Evolutionary conservation across 92 coral and sea anemone species (phyloP), one percentile per base, ranked within the genome.

Genomic region (Nematostella vectensis): DNA sequence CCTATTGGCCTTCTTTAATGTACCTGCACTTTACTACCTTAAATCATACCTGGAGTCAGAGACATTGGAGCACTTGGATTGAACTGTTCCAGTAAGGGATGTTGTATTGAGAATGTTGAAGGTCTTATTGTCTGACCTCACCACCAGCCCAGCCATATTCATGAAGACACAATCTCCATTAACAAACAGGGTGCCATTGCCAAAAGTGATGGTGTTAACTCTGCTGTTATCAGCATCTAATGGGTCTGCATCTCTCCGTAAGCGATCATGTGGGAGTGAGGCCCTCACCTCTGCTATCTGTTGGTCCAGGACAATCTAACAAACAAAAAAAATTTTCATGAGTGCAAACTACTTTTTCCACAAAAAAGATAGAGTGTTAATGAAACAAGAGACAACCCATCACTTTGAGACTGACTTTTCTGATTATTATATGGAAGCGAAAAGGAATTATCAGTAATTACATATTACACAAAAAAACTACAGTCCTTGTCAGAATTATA

Each of bases 231-330:
- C 39, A 36, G 19, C 38, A 25, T 17, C 6, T 22, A 9, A 28
- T 33, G 16, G 68, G 0, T 15, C 33, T 9, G 29, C 50, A 21
- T 47, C 81, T 37, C 87, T 30, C 30, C 87, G 54, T 2, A 79
- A 62, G 56, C 87, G 58, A 64, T 79, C 87, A 49, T 68, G 75
- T 11, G 75, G 75, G 23, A 37, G 58, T 2, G 47, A 28, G 13
- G 74, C 55, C 29, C 59, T 31, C 39, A 43, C 66, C 40, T 63
- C 78, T 2, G 60, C 65, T 29, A 74, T 40, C 21, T 17, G 65
- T 47, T 66, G 65, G 29, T 69, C 53, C n/a, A 47, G 33, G 27
- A 74, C 52, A 30, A 54, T 66, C 87, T 80, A 25, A 16, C 38
- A 57, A 15, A 52, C 15, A 56, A 38, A 16, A n/a, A 13, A 48